A percentile compares a stretch with the other conserved stretches of the same genome.
These are phyloP conservation scores for Penaeus indicus DNA, from an alignment of 1,140 invertebrate species.

Conservation along the genomic window DNA sequence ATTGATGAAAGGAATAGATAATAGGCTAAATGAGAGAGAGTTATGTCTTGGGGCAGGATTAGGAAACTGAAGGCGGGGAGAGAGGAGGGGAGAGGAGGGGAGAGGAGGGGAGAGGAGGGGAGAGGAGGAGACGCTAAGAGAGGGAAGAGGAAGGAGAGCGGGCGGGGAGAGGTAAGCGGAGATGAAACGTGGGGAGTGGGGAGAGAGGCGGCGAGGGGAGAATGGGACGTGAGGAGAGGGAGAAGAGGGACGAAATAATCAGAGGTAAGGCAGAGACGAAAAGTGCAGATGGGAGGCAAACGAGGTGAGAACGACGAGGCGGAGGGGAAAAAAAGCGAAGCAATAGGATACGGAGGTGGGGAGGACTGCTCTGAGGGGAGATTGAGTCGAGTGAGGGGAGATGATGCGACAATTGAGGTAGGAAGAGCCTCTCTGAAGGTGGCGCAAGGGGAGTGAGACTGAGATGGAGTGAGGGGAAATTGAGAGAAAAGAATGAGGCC, in stretches of 20 bases:
- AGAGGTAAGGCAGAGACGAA: neutral
- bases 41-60: too few species aligned
- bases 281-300: neutral
- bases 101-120: neutral
- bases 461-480: too few species aligned
- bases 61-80: neutral
- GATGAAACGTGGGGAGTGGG: neutral
- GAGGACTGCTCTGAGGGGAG: neutral
- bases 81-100: neutral
- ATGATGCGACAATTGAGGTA: too few species aligned
- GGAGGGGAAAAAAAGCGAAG: neutral
- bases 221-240: neutral
- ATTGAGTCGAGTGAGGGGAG: neutral
- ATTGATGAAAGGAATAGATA: constrained; percentile 38
- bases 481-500: too few species aligned
- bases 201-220: neutral
- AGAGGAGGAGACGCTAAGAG: neutral
- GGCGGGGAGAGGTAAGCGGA: neutral
- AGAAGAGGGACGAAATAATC: neutral
- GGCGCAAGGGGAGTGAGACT: too few species aligned
- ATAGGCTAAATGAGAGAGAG: neutral
- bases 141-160: neutral
- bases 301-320: neutral
- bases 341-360: neutral
- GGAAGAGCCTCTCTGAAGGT: too few species aligned